Conservation (phyloP, 1,140 invertebrate genomes). For the Zaprionus africanus region DNA sequence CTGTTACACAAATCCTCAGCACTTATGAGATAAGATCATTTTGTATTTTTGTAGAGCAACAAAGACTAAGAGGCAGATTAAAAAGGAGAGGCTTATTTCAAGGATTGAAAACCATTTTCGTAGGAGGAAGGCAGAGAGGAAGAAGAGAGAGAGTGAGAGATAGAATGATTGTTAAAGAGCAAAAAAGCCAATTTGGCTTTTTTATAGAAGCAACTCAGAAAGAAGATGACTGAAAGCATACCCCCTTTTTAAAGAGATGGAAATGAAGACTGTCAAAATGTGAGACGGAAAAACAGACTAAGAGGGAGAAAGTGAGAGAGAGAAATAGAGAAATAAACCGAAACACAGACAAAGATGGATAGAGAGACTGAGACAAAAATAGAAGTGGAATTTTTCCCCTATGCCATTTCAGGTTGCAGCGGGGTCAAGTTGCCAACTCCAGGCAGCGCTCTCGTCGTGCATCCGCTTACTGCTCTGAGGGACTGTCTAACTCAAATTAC, state of each 20-base stretch:
- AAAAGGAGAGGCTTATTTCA: neutral
- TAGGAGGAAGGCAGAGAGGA: no score
- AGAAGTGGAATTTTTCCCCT: neutral
- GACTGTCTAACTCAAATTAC: conserved; percentile 32
- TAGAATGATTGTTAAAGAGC: neutral
- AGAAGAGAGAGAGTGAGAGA: neutral
- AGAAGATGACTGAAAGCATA: neutral
- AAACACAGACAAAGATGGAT: neutral
- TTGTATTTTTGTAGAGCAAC: no score
- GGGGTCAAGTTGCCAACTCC: no score
- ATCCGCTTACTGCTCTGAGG: conserved; percentile 6
- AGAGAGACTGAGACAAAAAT: neutral
- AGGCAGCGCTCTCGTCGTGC: neutral
- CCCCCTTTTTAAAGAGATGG: neutral
- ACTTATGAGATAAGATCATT: neutral
- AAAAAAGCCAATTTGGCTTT: neutral
- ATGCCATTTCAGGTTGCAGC: neutral
- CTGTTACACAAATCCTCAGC: neutral
- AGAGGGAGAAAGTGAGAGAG: neutral
- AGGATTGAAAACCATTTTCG: no score
- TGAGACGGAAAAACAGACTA: neutral
- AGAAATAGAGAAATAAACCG: neutral
- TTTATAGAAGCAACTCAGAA: neutral
- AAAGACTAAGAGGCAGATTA: neutral
- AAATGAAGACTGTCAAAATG: neutral